phyloP scores from a whole-genome alignment of 2,888 invertebrate species.

The Chrysotoxum bicinctum region DNA sequence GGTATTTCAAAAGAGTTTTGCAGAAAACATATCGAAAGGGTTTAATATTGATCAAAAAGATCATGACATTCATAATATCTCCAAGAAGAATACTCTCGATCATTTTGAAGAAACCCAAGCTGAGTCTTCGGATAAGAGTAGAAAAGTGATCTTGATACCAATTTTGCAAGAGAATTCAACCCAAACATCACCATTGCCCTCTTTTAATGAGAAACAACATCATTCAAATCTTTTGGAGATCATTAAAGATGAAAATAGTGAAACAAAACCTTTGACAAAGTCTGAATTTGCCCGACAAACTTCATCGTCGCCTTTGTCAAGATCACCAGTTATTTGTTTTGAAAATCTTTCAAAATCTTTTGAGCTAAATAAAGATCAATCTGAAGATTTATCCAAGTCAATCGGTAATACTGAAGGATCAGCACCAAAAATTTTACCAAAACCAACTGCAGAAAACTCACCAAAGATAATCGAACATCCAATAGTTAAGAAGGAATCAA shows the following conservation, averaged over 20 bases:
- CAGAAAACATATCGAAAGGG: background rate
- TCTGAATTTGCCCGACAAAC: conserved; percentile 6
- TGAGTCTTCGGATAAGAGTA: background rate
- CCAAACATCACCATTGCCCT: conserved; percentile 18
- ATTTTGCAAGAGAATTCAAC: conserved; percentile 29
- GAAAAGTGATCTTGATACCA: conserved; percentile 19
- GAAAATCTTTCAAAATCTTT: conserved; percentile 12
- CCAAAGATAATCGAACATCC: background rate
- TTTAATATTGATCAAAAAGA: background rate
- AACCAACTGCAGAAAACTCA: background rate
- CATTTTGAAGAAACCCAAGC: background rate
- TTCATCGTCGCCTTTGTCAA: background rate
- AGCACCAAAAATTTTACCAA: background rate
- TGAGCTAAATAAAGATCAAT: background rate
- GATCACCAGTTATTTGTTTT: conserved; percentile 28
- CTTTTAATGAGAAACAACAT: background rate
- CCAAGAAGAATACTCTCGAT: background rate
- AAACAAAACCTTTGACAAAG: background rate
- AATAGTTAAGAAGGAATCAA: conserved; percentile 13
- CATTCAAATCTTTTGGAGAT: conserved; percentile 8
- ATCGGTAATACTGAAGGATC: background rate
- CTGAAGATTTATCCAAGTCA: background rate
- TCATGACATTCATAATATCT: background rate
- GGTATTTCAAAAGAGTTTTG: background rate
- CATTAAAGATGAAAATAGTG: conserved; percentile 5